Conservation (phyloP, 2,113 vertebrate species). For the Pedionomus torquatus region DNA sequence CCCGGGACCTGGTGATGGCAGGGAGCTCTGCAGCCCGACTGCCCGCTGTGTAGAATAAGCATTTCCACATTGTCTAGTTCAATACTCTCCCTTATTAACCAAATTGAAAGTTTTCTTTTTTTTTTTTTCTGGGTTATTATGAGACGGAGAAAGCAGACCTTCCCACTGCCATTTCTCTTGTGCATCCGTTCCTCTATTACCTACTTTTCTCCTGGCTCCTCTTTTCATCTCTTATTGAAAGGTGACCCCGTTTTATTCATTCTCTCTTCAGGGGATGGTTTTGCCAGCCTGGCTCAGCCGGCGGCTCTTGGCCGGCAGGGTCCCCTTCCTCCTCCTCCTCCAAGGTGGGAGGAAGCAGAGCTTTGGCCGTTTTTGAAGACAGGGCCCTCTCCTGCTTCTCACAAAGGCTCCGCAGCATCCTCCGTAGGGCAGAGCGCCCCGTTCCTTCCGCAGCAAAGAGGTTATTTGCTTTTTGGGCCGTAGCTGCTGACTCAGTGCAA, state of each 20-base stretch:
- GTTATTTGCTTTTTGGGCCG: background rate
- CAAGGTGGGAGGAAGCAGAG: background rate
- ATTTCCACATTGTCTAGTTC: background rate
- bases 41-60: background rate
- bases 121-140: background rate
- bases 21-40: background rate
- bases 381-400: background rate
- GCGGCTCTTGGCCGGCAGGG: accelerated
- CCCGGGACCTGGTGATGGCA: background rate
- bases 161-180: background rate
- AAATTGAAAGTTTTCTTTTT: background rate
- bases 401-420: background rate
- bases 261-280: background rate
- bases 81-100: background rate
- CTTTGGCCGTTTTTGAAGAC: background rate
- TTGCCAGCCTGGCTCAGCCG: background rate
- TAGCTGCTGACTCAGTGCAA: background rate
- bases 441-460: background rate
- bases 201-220: background rate
- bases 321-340: background rate
- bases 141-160: background rate
- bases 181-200: background rate
- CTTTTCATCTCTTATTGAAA: background rate
- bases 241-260: background rate
- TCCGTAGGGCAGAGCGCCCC: accelerated